Conservation (phyloP, 2,113 vertebrate genomes). For the Hyla sarda region DNA sequence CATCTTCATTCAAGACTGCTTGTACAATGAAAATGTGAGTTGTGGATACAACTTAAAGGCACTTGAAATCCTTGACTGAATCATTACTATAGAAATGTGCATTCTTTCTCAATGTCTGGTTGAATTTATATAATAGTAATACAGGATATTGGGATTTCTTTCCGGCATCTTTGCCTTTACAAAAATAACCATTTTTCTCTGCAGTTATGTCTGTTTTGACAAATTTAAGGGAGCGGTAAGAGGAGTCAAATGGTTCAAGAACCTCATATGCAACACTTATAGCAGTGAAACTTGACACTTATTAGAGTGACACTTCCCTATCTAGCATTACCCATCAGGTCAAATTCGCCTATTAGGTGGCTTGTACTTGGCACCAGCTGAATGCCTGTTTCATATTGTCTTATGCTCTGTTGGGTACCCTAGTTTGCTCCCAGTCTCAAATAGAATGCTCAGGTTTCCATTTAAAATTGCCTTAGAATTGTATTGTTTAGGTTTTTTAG, state of each 20-base stretch:
- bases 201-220: neutral
- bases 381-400: neutral
- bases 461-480: neutral
- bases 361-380: neutral
- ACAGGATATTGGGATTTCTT: neutral
- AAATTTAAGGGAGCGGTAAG: neutral
- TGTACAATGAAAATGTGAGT: slow-evolving; percentile 44
- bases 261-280: neutral
- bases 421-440: neutral
- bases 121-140: slow-evolving; percentile 2
- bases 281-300: neutral
- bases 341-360: neutral
- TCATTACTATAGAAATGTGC: neutral
- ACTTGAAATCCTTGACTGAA: slow-evolving; percentile 17
- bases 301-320: neutral
- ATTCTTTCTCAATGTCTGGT: neutral
- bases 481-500: too few relatives aligned
- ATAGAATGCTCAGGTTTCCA: neutral
- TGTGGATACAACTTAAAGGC: neutral
- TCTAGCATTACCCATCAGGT: neutral
- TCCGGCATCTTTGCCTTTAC: neutral
- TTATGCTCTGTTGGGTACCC: neutral
- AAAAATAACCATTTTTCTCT: neutral
- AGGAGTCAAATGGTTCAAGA: neutral
- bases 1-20: slow-evolving; percentile 45